phyloP scores from a whole-genome alignment of 1,140 invertebrate genomes.

The Anagrus nilaparvatae region DNA sequence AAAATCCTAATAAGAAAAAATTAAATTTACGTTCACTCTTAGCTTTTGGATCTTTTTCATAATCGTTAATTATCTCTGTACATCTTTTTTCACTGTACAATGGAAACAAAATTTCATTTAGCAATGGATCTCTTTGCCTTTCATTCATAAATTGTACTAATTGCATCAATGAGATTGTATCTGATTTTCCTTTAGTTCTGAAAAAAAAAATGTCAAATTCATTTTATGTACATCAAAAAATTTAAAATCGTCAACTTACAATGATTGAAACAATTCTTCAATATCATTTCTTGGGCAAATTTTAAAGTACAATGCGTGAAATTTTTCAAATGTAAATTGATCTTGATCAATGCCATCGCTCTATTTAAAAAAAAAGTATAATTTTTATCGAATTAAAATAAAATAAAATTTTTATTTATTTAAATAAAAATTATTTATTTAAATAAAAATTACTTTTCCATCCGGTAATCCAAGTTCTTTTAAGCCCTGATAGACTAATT shows the following conservation, averaged over 20 bases:
- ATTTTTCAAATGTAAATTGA: slow-evolving; percentile 97
- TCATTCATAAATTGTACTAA: slow-evolving; percentile 95
- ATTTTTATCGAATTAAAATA: not conserved
- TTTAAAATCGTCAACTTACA: slow-evolving; percentile 58
- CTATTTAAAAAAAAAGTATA: slow-evolving; percentile 32
- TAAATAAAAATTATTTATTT: too few relatives aligned
- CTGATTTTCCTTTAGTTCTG: slow-evolving; percentile 79
- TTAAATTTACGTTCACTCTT: slow-evolving; percentile 55
- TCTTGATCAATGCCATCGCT: slow-evolving; percentile 88
- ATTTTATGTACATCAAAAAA: slow-evolving; percentile 5
- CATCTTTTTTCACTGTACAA: slow-evolving; percentile 92
- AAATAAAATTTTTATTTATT: not conserved
- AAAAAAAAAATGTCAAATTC: slow-evolving; percentile 17
- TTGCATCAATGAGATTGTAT: slow-evolving; percentile 70
- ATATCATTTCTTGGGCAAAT: slow-evolving; percentile 98
- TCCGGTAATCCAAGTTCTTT: slow-evolving; percentile 88
- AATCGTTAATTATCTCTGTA: slow-evolving; percentile 84
- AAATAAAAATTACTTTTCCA: slow-evolving; percentile 63
- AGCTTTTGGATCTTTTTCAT: slow-evolving; percentile 78
- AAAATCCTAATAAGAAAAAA: not conserved
- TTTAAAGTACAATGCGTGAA: slow-evolving; percentile 94
- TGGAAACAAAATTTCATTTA: slow-evolving; percentile 98
- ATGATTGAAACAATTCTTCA: slow-evolving; percentile 91
- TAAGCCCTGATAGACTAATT: slow-evolving; percentile 92
- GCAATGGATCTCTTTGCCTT: slow-evolving; percentile 92